Conservation (phyloP, 2,888 invertebrate species). For the Cephus spinipes region DNA sequence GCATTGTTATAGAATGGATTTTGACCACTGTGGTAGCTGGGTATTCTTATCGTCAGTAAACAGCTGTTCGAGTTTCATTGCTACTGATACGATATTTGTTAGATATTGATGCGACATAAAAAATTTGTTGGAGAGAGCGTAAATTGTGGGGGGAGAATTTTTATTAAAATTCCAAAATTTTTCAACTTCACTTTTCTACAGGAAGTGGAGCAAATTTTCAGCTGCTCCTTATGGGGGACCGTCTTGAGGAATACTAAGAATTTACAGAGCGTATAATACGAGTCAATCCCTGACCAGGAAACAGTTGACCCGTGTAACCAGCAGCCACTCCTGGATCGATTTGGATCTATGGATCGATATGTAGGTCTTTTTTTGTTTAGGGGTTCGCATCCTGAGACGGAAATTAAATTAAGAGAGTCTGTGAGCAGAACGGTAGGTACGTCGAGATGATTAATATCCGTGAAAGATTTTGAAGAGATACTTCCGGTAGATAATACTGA, state of each 20-base stretch:
- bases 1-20: not conserved
- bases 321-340: slow-evolving; percentile 34
- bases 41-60: not conserved
- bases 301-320: slow-evolving; percentile 32
- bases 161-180: not conserved
- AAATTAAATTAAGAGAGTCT: not conserved
- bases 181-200: not conserved
- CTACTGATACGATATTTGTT: not conserved
- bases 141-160: not conserved
- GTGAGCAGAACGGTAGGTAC: not conserved
- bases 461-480: not conserved
- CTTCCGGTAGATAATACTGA: not conserved
- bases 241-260: slow-evolving; percentile 32
- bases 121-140: not conserved
- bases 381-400: not conserved
- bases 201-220: not conserved
- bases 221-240: slow-evolving; percentile 10
- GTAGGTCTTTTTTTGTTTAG: not conserved
- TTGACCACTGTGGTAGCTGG: not conserved
- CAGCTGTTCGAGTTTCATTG: not conserved
- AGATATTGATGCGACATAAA: not conserved
- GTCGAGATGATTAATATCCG: not conserved
- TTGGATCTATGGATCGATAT: not conserved
- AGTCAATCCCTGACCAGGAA: slow-evolving; percentile 25
- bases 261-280: slow-evolving; percentile 40